Percentiles rank a stretch among this genome's conserved stretches.
phyloP scores from a whole-genome alignment of 35 echinoderm and acorn worm species.

The Acanthaster planci region DNA sequence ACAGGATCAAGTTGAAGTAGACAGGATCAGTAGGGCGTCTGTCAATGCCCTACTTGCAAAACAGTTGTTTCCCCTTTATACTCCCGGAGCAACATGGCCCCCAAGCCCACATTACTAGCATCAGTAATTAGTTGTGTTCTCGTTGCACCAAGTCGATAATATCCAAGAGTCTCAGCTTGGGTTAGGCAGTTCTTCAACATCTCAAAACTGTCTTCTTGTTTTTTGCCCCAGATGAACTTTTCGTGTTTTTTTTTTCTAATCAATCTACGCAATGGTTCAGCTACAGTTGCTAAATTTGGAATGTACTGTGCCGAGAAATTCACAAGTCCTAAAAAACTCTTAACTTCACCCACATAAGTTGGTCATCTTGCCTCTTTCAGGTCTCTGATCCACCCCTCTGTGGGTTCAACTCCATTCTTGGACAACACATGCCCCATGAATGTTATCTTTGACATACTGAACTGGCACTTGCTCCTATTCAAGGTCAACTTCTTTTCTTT shows the following conservation, averaged over 20 bases:
- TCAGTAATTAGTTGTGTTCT: constrained; percentile 52
- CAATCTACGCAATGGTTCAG: constrained; percentile 51
- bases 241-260: constrained; percentile 30
- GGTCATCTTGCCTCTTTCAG: constrained; percentile 41
- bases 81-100: constrained; percentile 56
- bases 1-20: too few relatives aligned
- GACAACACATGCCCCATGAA: constrained; percentile 61
- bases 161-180: constrained; percentile 38
- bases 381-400: constrained; percentile 5
- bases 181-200: constrained; percentile 24
- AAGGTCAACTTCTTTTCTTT: constrained; percentile 41
- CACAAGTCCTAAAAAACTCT: constrained; percentile 74
- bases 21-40: too few relatives aligned
- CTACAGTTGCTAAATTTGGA: constrained; percentile 56
- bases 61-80: constrained; percentile 30
- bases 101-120: constrained; percentile 64
- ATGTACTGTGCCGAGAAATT: constrained; percentile 58
- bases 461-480: constrained; percentile 58
- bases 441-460: constrained; percentile 23
- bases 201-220: constrained; percentile 42
- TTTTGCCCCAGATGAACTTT: constrained; percentile 29
- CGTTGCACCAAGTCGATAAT: constrained; percentile 28
- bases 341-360: constrained; percentile 45
- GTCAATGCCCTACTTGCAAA: constrained; percentile 59
- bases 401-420: neutral